Evolutionary conservation across 2,888 invertebrate genomes (phyloP).

Genomic region (Ormyrus rosae): DNA sequence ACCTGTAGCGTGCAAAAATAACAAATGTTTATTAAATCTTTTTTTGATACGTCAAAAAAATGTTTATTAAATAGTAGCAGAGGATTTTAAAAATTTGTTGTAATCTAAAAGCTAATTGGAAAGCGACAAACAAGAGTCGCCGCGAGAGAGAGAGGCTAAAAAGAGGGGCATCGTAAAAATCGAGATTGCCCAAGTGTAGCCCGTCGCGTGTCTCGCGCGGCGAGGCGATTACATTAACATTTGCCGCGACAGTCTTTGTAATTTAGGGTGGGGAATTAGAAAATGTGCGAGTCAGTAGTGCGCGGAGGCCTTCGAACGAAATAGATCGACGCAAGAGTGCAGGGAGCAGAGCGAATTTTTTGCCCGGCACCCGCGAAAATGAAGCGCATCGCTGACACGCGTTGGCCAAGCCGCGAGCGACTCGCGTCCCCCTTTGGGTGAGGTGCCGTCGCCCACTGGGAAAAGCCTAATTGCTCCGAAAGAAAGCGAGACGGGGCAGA

Average conservation of each 20-base stretch:
- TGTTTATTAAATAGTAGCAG: too few relatives aligned
- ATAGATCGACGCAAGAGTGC: slow-evolving; percentile 40
- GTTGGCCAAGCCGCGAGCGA: neutral
- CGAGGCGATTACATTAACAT: slow-evolving; percentile 18
- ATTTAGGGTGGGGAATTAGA: slow-evolving; percentile 6
- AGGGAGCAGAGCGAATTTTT: neutral
- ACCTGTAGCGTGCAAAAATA: neutral
- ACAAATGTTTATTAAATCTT: neutral
- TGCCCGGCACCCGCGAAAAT: slow-evolving; percentile 57
- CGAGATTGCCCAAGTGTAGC: slow-evolving; percentile 23
- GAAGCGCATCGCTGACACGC: slow-evolving; percentile 59
- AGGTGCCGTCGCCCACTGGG: neutral
- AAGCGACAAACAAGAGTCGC: neutral
- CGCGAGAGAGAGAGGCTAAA: neutral
- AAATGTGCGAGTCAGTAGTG: slow-evolving; percentile 11
- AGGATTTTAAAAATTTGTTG: too few relatives aligned
- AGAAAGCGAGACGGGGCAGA: neutral
- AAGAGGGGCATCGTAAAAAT: slow-evolving; percentile 19
- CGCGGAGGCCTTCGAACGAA: slow-evolving; percentile 36
- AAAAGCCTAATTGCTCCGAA: neutral
- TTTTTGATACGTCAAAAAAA: neutral
- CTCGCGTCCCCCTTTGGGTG: neutral
- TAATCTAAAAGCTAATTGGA: too few relatives aligned
- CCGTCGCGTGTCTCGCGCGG: neutral
- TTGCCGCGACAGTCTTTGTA: slow-evolving; percentile 13